Evolutionary conservation across 2,113 vertebrate species (phyloP), one percentile per base, ranked within the genome.

Genomic region (Neotragus pygmaeus): DNA sequence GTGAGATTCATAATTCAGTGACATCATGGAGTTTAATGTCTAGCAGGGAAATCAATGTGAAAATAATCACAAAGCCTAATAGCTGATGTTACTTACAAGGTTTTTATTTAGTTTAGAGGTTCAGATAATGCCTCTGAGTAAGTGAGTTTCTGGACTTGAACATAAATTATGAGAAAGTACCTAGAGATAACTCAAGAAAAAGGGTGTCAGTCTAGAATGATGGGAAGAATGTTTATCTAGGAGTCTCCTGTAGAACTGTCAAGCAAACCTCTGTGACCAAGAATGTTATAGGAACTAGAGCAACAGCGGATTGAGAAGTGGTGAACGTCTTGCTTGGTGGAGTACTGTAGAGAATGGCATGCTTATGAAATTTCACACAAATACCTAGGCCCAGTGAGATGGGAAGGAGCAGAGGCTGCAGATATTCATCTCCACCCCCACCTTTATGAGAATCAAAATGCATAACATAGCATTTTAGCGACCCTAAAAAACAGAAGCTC

Each of bases 71-170:
- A 80, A 94, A 36, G 16, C 13, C 70, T 84, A 55, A 51, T 28
- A 28, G 19, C 36, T 60, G 27, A 16, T 88, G 36, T 83, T 73
- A 91, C 36, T 55, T 90, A 53, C 2, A 58, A 43, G 27, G 28
- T 64, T 73, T 94, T 94, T 78, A 70, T 80, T 58, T 49, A 33
- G 21, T 49, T 66, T 60, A 75, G 11, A 96, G 47, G 12, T 58
- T 94, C 36, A 57, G 53, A 36, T 49, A 80, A 49, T 84, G 45
- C 49, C 92, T 91, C 78, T 64, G 58, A 94, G 25, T 27, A 45
- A 87, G 3, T 51, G n/a, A 85, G 25, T 88, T 95, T 91, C 82
- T 92, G 64, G 53, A 43, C 39, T 92, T 94, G 57, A 95, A 39
- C 25, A 57, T 83, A 36, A 93, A 83, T 28, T 21, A 75, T 47